Conservation (phyloP, 2,888 invertebrate genomes). For the Cantharis rufa region DNA sequence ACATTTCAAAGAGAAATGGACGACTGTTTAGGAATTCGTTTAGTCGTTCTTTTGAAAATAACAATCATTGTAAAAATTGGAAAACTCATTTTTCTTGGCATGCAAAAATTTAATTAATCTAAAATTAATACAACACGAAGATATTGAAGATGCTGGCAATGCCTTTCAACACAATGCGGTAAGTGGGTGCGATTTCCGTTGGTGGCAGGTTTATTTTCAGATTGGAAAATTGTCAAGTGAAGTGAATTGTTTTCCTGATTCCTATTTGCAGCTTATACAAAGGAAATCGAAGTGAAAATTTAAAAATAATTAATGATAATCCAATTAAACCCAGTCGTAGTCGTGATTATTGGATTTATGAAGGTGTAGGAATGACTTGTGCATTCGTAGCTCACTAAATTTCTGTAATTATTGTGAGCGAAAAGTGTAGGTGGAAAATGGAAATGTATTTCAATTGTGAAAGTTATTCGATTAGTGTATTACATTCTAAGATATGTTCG, state of each 20-base stretch:
- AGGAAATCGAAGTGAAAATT: background rate
- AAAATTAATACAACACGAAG: background rate
- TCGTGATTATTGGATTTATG: conserved; percentile 12
- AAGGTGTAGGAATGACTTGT: conserved; percentile 4
- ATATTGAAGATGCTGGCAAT: background rate
- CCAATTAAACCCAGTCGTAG: conserved; percentile 18
- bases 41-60: background rate
- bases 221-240: background rate
- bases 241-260: background rate
- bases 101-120: background rate
- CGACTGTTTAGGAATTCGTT: background rate
- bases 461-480: background rate
- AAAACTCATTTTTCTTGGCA: background rate
- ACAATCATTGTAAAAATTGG: background rate
- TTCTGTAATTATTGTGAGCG: background rate
- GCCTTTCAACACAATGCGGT: background rate
- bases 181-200: background rate
- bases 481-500: background rate
- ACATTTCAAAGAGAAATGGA: background rate
- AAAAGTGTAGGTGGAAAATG: conserved; percentile 1
- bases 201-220: background rate
- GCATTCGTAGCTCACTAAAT: background rate
- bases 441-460: background rate
- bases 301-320: conserved; percentile 11
- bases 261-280: background rate